These are phyloP conservation scores for Dasypus novemcinctus DNA, from an alignment of 2,113 vertebrate genomes.

Conservation along the genomic window DNA sequence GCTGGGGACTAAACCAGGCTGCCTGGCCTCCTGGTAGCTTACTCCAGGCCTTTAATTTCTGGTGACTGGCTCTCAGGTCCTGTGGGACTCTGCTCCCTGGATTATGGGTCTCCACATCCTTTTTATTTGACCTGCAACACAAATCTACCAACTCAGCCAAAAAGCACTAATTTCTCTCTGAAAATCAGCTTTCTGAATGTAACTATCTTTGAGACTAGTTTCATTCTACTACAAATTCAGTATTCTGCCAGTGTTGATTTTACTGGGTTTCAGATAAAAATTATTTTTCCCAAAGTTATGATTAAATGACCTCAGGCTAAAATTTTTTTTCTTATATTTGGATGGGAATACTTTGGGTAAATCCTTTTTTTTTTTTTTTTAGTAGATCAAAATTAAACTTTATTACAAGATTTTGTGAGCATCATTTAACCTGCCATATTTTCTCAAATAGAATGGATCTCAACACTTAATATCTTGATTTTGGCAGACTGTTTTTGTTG, in stretches of 20 bases:
- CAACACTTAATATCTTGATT: slow-evolving; percentile 47
- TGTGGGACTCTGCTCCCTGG: neutral
- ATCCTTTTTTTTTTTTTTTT: neutral
- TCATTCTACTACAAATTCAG: slow-evolving; percentile 19
- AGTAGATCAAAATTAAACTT: neutral
- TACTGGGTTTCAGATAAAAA: neutral
- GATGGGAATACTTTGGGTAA: neutral
- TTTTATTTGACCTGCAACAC: neutral
- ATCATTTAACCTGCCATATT: neutral
- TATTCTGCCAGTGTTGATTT: neutral
- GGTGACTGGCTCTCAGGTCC: neutral
- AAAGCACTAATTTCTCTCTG: neutral
- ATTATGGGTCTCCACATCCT: neutral
- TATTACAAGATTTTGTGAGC: neutral
- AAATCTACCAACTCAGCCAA: neutral
- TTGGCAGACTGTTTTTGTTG: slow-evolving; percentile 56
- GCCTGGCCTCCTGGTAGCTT: neutral
- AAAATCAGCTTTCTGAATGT: neutral
- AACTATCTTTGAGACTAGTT: slow-evolving; percentile 31
- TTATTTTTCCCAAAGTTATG: neutral
- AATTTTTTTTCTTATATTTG: neutral
- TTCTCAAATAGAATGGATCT: slow-evolving; percentile 50
- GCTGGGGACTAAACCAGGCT: neutral
- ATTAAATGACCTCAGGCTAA: slow-evolving; percentile 10
- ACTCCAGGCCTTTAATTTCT: neutral